phyloP scores from a whole-genome alignment of 2,888 invertebrate species.

The Rotaria sp. region DNA sequence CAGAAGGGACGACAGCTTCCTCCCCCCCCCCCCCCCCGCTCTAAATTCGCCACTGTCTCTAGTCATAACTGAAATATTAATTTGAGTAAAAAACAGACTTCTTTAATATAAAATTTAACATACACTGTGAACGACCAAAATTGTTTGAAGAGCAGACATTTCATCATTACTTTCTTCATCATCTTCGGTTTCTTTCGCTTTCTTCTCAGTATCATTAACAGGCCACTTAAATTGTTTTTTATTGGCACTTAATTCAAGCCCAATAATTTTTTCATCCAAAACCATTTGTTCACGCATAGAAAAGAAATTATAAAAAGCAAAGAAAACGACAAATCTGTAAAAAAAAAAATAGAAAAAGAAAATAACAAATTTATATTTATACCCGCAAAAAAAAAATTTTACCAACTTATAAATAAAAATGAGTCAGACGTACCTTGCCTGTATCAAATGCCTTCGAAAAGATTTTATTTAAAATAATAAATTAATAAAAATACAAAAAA shows the following conservation, averaged over 20 bases:
- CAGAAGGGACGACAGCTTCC: no score
- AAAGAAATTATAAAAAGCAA: background rate
- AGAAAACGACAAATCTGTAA: background rate
- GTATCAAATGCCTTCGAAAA: background rate
- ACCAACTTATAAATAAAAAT: background rate
- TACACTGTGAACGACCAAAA: background rate
- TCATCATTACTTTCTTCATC: slow-evolving; percentile 6
- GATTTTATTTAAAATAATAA: background rate
- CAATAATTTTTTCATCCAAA: slow-evolving; percentile 1
- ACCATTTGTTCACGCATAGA: slow-evolving; percentile 20
- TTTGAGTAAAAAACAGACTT: background rate
- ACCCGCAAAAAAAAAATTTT: background rate
- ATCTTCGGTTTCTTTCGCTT: background rate
- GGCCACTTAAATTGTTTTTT: slow-evolving; percentile 25
- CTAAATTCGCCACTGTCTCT: background rate
- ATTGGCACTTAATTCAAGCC: background rate
- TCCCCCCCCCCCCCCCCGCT: no score
- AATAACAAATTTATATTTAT: background rate
- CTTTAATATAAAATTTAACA: background rate
- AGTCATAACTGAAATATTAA: no score
- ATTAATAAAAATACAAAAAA: background rate
- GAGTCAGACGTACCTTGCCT: background rate
- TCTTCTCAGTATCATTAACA: background rate
- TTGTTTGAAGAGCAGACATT: slow-evolving; percentile 1
- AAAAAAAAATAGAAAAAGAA: background rate